Evolutionary conservation across 2,797 vertebrate genomes (phyloP).

Genomic region (Molossus alvarezi): DNA sequence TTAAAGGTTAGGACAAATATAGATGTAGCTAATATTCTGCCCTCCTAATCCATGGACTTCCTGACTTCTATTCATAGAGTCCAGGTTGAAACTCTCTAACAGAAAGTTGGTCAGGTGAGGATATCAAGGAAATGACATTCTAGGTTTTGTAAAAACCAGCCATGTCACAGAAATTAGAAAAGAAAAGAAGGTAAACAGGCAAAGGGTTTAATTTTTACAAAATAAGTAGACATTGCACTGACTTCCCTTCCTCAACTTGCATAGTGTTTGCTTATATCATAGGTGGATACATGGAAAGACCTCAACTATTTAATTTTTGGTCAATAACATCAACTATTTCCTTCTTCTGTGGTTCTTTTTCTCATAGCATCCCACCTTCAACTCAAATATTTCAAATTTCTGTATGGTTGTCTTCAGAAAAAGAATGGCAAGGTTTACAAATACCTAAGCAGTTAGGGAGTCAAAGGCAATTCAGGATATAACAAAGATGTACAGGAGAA

Average conservation of each 20-base stretch:
- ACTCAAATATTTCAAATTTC: neutral
- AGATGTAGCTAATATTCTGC: neutral
- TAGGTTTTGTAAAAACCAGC: neutral
- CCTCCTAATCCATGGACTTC: neutral
- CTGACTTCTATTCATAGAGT: neutral
- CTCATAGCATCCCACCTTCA: neutral
- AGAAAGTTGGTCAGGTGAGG: neutral
- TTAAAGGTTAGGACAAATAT: neutral
- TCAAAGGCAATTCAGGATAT: neutral
- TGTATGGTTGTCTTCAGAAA: neutral
- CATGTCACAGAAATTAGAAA: neutral
- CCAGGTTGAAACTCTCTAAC: neutral
- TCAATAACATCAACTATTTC: neutral
- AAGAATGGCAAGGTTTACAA: neutral
- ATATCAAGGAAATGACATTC: slow-evolving; percentile 19
- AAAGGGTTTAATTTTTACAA: neutral
- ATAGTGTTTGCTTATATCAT: neutral
- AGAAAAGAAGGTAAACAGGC: neutral
- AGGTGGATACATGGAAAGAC: neutral
- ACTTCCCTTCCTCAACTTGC: neutral
- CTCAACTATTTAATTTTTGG: neutral
- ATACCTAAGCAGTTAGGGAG: neutral
- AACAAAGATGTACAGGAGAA: neutral
- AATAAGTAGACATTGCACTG: neutral
- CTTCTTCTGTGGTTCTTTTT: neutral